Evolutionary conservation across 2,797 vertebrate genomes (phyloP).

Genomic region (Tachyglossus aculeatus): DNA sequence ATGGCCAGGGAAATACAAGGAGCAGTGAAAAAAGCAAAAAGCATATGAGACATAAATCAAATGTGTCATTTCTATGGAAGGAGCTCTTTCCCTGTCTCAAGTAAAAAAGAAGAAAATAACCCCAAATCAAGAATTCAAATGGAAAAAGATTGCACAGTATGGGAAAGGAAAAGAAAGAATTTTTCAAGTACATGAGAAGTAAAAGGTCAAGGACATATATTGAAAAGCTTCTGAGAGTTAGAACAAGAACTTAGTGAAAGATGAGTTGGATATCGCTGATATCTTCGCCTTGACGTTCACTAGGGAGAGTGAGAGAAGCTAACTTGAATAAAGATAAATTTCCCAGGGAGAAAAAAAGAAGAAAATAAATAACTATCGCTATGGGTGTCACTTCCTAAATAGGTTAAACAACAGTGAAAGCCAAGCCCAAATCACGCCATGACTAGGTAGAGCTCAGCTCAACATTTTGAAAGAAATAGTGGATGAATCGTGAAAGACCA

Average conservation of each 20-base stretch:
- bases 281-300: not conserved
- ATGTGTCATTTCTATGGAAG: not conserved
- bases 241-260: not conserved
- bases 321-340: not conserved
- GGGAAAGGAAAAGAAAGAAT: not conserved
- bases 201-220: not conserved
- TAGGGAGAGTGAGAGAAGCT: not conserved
- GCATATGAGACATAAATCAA: not conserved
- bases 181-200: not conserved
- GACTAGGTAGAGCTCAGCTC: no score
- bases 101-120: not conserved
- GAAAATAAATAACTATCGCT: not conserved
- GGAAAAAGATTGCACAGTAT: not conserved
- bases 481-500: no score
- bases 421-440: no score
- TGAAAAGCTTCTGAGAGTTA: not conserved
- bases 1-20: not conserved
- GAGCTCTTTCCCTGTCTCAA: not conserved
- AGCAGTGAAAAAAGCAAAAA: not conserved
- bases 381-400: not conserved
- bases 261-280: not conserved
- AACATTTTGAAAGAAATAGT: no score
- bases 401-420: not conserved
- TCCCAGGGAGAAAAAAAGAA: not conserved
- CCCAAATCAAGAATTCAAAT: not conserved